Percentiles rank a stretch among this genome's conserved stretches.
Evolutionary conservation across 2,888 invertebrate species (phyloP).

Genomic region (Drosophila cracens): DNA sequence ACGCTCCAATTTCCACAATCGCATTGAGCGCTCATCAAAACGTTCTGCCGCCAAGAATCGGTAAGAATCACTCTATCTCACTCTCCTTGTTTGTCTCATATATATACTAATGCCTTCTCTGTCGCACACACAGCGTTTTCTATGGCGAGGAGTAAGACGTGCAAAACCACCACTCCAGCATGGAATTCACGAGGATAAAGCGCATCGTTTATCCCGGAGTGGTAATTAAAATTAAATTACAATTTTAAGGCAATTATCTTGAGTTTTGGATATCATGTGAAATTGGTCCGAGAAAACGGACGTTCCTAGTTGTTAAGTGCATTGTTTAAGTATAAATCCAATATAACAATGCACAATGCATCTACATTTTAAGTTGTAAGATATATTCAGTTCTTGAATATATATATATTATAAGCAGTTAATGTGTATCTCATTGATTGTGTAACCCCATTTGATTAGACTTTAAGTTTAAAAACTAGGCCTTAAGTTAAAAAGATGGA

Average conservation of each 20-base stretch:
- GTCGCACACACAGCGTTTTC: slow-evolving; percentile 64
- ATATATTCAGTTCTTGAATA: not conserved
- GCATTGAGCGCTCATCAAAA: slow-evolving; percentile 81
- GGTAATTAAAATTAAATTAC: slow-evolving; percentile 17
- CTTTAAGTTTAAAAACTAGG: not conserved
- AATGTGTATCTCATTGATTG: slow-evolving; percentile 4
- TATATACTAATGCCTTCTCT: slow-evolving; percentile 32
- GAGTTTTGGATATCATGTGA: slow-evolving; percentile 11
- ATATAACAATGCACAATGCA: not conserved
- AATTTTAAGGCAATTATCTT: slow-evolving; percentile 18
- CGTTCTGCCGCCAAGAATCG: slow-evolving; percentile 79
- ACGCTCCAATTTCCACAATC: slow-evolving; percentile 87
- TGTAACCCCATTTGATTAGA: not conserved
- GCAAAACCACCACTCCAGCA: not conserved
- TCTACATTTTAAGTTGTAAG: slow-evolving; percentile 5
- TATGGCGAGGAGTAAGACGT: slow-evolving; percentile 73
- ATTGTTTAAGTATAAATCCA: slow-evolving; percentile 4
- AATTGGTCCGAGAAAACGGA: not conserved
- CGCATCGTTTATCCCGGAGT: slow-evolving; percentile 8
- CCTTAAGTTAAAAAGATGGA: not conserved
- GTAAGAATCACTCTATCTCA: slow-evolving; percentile 53
- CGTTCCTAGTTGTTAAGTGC: slow-evolving; percentile 32
- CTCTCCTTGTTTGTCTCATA: slow-evolving; percentile 2
- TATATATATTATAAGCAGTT: not conserved
- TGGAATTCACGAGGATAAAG: not conserved